These are phyloP conservation scores for Jaculus jaculus DNA, from an alignment of 2,113 vertebrate species.

Conservation along the genomic window DNA sequence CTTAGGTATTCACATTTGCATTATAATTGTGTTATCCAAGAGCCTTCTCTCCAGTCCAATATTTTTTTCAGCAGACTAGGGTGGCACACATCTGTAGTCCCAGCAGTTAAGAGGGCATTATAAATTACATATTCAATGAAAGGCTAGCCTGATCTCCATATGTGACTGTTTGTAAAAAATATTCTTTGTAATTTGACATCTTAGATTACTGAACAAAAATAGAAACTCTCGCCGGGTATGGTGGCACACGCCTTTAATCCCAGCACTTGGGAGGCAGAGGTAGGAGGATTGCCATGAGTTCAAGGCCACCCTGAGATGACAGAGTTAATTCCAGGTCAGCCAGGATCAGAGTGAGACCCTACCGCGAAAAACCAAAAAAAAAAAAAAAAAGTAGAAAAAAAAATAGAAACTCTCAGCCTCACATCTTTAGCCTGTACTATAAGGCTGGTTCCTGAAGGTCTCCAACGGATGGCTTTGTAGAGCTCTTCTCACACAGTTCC, in stretches of 20 bases:
- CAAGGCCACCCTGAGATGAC: no score
- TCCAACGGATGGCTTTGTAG: background rate
- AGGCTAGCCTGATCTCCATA: background rate
- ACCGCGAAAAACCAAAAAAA: no score
- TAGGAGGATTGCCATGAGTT: no score
- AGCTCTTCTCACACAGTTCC: background rate
- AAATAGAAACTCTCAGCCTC: background rate
- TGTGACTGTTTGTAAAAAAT: background rate
- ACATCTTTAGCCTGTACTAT: background rate
- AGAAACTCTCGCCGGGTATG: background rate
- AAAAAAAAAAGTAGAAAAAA: no score
- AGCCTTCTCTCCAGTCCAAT: no score
- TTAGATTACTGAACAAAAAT: background rate
- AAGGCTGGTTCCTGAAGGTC: background rate
- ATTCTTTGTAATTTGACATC: background rate
- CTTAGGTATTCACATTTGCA: no score
- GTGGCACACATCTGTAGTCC: background rate
- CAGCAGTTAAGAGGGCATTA: background rate
- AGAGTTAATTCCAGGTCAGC: no score
- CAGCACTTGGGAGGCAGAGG: no score
- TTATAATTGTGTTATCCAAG: no score
- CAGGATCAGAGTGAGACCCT: no score
- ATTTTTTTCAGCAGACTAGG: background rate
- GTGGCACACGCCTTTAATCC: no score
- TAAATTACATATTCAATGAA: background rate